Conservation (phyloP, 2,888 invertebrate species). For the Melinaea menophilus region DNA sequence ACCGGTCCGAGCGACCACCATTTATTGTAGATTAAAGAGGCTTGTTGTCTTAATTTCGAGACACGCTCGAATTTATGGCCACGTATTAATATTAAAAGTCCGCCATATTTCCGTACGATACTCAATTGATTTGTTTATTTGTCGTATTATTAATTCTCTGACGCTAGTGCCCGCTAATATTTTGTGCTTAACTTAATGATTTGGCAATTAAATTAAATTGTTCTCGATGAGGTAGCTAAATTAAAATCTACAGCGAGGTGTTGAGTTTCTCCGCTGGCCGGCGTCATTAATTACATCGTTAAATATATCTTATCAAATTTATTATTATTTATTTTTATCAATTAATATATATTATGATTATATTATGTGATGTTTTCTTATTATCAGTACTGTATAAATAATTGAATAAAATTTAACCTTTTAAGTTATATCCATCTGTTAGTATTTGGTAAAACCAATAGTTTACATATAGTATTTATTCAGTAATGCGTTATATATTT, state of each 20-base stretch:
- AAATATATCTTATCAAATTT: neutral
- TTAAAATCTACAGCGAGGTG: slow-evolving; percentile 69
- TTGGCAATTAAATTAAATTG: slow-evolving; percentile 77
- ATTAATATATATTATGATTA: neutral
- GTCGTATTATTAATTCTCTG: slow-evolving; percentile 62
- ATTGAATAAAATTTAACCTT: too few relatives aligned
- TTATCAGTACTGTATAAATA: too few relatives aligned
- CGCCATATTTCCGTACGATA: slow-evolving; percentile 67
- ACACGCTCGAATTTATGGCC: slow-evolving; percentile 74
- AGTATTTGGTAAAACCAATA: too few relatives aligned
- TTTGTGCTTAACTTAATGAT: slow-evolving; percentile 77
- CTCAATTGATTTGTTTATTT: slow-evolving; percentile 73
- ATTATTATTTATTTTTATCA: neutral
- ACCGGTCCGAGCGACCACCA: slow-evolving; percentile 75
- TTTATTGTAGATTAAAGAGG: slow-evolving; percentile 79
- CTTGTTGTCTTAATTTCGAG: slow-evolving; percentile 79
- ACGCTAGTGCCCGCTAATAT: slow-evolving; percentile 72
- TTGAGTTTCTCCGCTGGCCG: slow-evolving; percentile 48
- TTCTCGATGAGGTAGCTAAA: slow-evolving; percentile 74
- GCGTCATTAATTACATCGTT: slow-evolving; percentile 34
- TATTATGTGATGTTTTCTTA: neutral
- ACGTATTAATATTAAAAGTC: slow-evolving; percentile 70
- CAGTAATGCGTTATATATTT: too few relatives aligned
- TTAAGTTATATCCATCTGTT: too few relatives aligned
- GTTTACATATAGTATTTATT: too few relatives aligned